Percentiles rank a stretch among this genome's conserved stretches.
Evolutionary conservation across 2,888 invertebrate genomes (phyloP).

Genomic region (Apantesis nais): DNA sequence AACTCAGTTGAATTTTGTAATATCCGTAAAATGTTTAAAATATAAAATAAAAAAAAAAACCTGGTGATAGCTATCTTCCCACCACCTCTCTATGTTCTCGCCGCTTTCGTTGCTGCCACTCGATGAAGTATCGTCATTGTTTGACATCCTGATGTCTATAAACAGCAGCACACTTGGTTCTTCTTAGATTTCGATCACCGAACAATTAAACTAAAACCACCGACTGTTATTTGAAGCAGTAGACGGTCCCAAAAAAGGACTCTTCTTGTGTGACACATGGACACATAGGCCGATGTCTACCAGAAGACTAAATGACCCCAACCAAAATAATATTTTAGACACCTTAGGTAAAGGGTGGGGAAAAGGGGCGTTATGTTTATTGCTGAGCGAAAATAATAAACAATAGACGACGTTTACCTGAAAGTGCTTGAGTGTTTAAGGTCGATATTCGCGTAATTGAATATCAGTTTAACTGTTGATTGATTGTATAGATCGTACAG

Average conservation of each 20-base stretch:
- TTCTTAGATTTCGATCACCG: not conserved
- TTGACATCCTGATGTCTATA: conserved; percentile 7
- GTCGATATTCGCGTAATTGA: conserved; percentile 15
- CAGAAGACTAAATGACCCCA: conserved; percentile 58
- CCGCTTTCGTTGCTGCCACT: conserved; percentile 58
- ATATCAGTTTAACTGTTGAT: not conserved
- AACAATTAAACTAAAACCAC: not conserved
- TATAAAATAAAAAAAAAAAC: too few species aligned
- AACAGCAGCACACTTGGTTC: not conserved
- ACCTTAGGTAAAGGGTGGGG: conserved; percentile 55
- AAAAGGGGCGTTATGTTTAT: conserved; percentile 39
- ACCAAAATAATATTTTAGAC: conserved; percentile 58
- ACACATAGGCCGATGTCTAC: conserved; percentile 37
- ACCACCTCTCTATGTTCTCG: conserved; percentile 75
- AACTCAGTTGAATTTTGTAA: too few species aligned
- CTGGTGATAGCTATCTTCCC: conserved; percentile 71
- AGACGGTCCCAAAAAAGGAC: not conserved
- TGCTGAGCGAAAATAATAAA: conserved; percentile 49
- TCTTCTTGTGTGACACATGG: not conserved
- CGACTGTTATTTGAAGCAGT: too few species aligned
- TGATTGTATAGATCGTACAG: conserved; percentile 23
- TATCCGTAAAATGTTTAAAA: not conserved
- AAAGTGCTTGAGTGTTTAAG: conserved; percentile 1
- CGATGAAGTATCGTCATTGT: conserved; percentile 40
- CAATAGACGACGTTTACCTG: conserved; percentile 38